Evolutionary conservation across 2,797 vertebrate species (phyloP), one percentile per base, ranked within the genome.

Genomic region (Alauda arvensis): DNA sequence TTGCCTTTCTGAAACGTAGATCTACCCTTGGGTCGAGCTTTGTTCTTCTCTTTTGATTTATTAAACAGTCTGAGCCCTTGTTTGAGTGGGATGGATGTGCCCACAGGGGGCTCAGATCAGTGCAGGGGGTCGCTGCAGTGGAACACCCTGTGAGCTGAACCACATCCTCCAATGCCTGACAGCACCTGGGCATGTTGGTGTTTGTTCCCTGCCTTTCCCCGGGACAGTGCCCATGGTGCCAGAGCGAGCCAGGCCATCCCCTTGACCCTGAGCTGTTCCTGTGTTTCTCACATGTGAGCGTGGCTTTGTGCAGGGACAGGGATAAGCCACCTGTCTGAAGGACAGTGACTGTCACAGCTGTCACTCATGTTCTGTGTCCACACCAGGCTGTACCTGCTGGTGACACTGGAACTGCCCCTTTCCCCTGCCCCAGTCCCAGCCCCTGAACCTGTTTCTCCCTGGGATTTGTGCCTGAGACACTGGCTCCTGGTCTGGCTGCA

Each of bases 361-460:
- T 39, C 37, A 3, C 11, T 83, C 1, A 0, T 4, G 1, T 34
- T 31, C 33, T 14, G 11, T 11, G 42, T 45, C 63, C 39, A 1
- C 49, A 1, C 40, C 4, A 0, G 24, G 33, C 29, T 77, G 60
- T 9, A 23, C 26, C 55, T 76, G 37, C 61, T 18, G 5, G 7
- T 24, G 43, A 6, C 17, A 3, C 28, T 39, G 0, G 13, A 52
- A 20, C 1, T 2, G 1, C 51, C 25, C 61, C 15, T 28, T 33
- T 57, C 20, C 51, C 39, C n/a, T 16, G 14, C 19, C 46, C 42
- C 5, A 4, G 8, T 61, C 46, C 39, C 45, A 25, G 1, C 37
- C 5, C 31, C 42, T 33, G 51, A 31, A 5, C 20, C 6, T 17
- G n/a, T 75, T 72, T 39, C 19, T 65, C 19, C 33, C 55, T 31